Evolutionary conservation across 2,797 vertebrate genomes (phyloP).

Genomic region (Hydrophis major): DNA sequence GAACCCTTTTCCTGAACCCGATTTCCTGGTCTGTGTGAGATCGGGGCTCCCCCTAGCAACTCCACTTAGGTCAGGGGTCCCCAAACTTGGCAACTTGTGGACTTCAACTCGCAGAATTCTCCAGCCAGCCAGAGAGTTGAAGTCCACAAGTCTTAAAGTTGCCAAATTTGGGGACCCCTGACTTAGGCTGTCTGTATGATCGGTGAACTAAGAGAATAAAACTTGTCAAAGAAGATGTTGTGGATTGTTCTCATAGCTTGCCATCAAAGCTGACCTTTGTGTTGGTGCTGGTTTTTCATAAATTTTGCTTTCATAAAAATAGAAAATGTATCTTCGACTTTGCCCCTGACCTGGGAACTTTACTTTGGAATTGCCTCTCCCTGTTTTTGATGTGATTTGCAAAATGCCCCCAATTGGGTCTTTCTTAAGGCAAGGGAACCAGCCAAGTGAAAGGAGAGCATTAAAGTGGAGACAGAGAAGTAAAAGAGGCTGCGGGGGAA

Average conservation of each 20-base stretch:
- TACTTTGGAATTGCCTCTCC: not conserved
- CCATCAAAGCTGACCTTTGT: not conserved
- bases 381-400: not conserved
- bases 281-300: not conserved
- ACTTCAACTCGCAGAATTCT: no score
- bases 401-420: not conserved
- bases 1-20: not conserved
- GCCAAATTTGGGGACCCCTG: no score
- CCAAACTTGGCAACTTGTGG: no score
- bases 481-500: not conserved
- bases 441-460: not conserved
- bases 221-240: not conserved
- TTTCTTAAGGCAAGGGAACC: rapidly evolving
- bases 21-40: not conserved
- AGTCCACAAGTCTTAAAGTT: no score
- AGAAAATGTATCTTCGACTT: not conserved
- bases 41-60: not conserved
- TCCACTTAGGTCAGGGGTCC: no score
- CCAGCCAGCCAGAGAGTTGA: no score
- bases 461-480: rapidly evolving
- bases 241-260: not conserved
- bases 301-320: not conserved
- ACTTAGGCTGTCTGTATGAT: not conserved
- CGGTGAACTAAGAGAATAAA: not conserved
- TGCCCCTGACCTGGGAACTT: not conserved